A percentile compares a stretch with the other conserved stretches of the same genome.
Conservation (phyloP, 2,113 vertebrate species). For the Larimichthys crocea region DNA sequence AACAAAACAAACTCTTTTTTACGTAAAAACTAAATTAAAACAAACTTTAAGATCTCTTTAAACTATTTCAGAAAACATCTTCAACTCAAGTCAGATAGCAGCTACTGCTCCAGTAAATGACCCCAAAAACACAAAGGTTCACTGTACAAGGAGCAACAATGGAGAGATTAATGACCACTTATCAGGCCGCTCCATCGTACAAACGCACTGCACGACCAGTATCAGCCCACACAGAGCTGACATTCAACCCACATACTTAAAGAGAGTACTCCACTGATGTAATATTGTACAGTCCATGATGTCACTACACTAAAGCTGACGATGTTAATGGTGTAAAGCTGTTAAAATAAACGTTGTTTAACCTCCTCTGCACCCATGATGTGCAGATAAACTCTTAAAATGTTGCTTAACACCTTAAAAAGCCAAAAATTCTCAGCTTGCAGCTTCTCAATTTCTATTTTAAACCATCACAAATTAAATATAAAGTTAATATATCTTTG, state of each 20-base stretch:
- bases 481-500: no score
- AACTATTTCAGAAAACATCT: background rate
- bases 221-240: constrained; percentile 26
- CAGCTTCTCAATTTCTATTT: background rate
- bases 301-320: background rate
- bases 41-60: background rate
- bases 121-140: constrained; percentile 25
- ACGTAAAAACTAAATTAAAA: no score
- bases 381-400: background rate
- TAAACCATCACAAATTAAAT: no score
- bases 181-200: constrained; percentile 35
- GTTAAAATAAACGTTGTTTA: background rate
- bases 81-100: background rate
- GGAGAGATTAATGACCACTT: constrained; percentile 37
- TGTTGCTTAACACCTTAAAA: background rate
- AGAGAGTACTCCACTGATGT: constrained; percentile 12
- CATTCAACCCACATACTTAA: constrained; percentile 36
- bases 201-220: constrained; percentile 7
- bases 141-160: constrained; percentile 33
- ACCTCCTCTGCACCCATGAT: background rate
- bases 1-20: no score
- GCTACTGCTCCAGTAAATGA: constrained; percentile 1
- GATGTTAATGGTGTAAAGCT: background rate
- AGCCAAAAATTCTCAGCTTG: background rate
- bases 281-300: background rate